Evolutionary conservation across 2,113 vertebrate species (phyloP).

Genomic region (Zosterops pallidus): DNA sequence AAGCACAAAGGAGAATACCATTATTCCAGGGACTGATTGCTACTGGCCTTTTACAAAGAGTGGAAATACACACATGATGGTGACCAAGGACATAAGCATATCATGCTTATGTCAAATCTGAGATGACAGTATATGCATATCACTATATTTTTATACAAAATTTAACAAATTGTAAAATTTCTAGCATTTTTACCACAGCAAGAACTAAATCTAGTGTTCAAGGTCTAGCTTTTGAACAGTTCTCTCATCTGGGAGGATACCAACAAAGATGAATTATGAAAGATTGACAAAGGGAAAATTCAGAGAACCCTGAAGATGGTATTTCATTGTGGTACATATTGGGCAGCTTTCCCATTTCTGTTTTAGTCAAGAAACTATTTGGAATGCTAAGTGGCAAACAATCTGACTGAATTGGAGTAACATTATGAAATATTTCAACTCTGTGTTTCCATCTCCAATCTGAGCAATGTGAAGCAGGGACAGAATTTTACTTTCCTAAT

Average conservation of each 20-base stretch:
- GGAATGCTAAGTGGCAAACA: not conserved
- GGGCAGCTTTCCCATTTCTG: not conserved
- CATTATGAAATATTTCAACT: not conserved
- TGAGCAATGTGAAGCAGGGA: not conserved
- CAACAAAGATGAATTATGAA: not conserved
- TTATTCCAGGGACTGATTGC: not conserved
- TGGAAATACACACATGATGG: not conserved
- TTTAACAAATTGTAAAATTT: not conserved
- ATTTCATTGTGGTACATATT: not conserved
- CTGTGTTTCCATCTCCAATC: not conserved
- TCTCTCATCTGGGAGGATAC: not conserved
- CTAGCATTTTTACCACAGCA: not conserved
- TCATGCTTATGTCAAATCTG: not conserved
- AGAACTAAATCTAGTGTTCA: not conserved
- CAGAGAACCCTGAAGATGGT: not conserved
- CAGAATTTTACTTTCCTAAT: not conserved
- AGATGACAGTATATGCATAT: not conserved
- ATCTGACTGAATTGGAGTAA: not conserved
- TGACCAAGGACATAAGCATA: not conserved
- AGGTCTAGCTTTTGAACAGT: not conserved
- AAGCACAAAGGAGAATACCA: not conserved
- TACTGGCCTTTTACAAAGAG: not conserved
- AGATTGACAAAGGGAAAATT: not conserved
- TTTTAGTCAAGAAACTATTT: not conserved
- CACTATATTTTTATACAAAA: not conserved